Conservation (phyloP, 2,888 invertebrate genomes). For the Athetis lepigone region DNA sequence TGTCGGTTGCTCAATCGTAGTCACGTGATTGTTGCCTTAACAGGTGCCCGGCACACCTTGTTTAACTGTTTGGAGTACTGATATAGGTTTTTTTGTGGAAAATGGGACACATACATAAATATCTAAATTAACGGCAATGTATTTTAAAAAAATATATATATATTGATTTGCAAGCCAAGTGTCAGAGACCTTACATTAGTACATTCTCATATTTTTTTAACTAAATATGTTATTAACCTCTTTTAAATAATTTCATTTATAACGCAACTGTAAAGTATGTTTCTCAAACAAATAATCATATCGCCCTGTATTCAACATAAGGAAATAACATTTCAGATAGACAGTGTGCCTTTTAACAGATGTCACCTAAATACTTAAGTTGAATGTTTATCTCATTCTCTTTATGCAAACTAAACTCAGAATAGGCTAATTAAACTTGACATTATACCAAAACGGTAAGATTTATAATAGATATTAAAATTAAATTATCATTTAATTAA, state of each 20-base stretch:
- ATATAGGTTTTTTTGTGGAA: neutral
- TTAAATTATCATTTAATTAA: too few species aligned
- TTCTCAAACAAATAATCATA: constrained; percentile 3
- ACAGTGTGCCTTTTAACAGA: constrained; percentile 6
- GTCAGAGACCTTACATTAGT: constrained; percentile 11
- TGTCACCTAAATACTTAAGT: constrained; percentile 35
- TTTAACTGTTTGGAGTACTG: constrained; percentile 4
- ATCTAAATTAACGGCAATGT: too few species aligned
- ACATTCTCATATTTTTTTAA: too few species aligned
- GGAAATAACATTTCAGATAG: constrained; percentile 41
- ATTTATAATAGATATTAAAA: constrained; percentile 15
- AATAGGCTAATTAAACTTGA: constrained; percentile 42
- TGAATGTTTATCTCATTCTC: constrained; percentile 21
- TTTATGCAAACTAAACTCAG: constrained; percentile 20
- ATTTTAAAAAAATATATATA: too few species aligned
- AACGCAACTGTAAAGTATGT: neutral
- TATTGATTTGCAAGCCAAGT: neutral
- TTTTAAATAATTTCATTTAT: too few species aligned
- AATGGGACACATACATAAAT: too few species aligned
- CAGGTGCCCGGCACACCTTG: constrained; percentile 44
- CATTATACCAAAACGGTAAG: constrained; percentile 36
- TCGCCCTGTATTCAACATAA: constrained; percentile 10
- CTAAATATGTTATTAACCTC: too few species aligned
- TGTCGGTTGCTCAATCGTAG: constrained; percentile 34
- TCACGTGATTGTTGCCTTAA: constrained; percentile 20